phyloP scores from a whole-genome alignment of 2,113 vertebrate genomes.

The Cisticola juncidis region DNA sequence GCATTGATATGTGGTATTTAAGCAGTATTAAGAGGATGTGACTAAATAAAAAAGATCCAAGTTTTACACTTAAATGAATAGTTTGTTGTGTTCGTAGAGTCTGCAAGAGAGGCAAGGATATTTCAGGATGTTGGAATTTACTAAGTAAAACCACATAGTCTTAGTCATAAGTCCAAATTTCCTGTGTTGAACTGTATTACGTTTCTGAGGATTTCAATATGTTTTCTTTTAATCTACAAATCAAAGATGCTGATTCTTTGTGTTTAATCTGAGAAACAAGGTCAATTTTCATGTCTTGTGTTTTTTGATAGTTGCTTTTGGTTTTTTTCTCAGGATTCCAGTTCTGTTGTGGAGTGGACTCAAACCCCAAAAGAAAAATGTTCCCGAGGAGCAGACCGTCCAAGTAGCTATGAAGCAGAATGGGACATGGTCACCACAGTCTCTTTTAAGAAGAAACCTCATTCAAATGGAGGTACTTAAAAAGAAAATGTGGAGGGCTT shows the following conservation, averaged over 20 bases:
- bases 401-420: slow-evolving; percentile 91
- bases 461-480: slow-evolving; percentile 82
- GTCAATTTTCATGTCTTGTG: background rate
- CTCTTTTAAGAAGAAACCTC: slow-evolving; percentile 87
- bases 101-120: background rate
- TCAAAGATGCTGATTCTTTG: background rate
- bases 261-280: background rate
- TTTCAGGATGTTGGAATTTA: background rate
- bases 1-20: background rate
- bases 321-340: slow-evolving; percentile 85
- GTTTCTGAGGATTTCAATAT: background rate
- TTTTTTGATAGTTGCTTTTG: background rate
- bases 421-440: slow-evolving; percentile 97
- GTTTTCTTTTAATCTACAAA: background rate
- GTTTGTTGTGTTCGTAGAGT: background rate
- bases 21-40: background rate
- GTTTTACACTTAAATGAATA: background rate
- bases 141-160: background rate
- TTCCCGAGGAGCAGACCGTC: slow-evolving; percentile 75
- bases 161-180: background rate
- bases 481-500: background rate
- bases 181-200: background rate
- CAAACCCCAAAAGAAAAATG: slow-evolving; percentile 79
- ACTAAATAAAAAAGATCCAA: background rate
- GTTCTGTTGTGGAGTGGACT: slow-evolving; percentile 93